Evolutionary conservation across 2,797 vertebrate species (phyloP), one percentile per base, ranked within the genome.

Genomic region (Anomalospiza imberbis): DNA sequence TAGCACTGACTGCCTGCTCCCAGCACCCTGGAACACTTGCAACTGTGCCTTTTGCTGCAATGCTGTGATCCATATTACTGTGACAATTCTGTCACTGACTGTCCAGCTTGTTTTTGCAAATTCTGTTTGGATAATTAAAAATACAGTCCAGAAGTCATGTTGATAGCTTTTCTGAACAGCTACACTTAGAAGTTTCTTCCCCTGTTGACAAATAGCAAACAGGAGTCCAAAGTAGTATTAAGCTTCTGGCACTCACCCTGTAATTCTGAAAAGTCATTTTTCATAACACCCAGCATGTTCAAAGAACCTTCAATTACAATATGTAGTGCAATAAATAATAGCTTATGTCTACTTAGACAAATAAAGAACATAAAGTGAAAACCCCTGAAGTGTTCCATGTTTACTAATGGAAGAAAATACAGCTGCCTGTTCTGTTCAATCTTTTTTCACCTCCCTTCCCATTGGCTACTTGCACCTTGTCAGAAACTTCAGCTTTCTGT

Each of bases 281-380:
- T 84, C 36, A 24, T 70, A 87, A 50, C 26, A 55, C 12, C 26
- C 61, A 81, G 60, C 17, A 19, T 57, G n/a, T 38, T 73, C 45
- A 70, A 45, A 78, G 31, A 61, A 50, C 38, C 48, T 84, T 78
- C 48, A 67, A 25, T 63, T 88, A 19, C 42, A 81, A 50, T 40
- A 32, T 36, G 65, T 26, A 45, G 32, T 31, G 22, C 32, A 88
- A 74, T 63, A 94, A 94, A 86, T 73, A 81, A 71, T 44, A 79
- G 48, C 24, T 86, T 60, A 29, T 86, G 28, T 54, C 66, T 86
- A 40, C 34, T 78, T 73, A 34, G 6, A 72, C 19, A 85, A 91
- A 76, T 54, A 76, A 88, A 89, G 40, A 88, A 70, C 38, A 86
- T 40, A 51, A 88, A 90, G 6, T 63, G 67, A 96, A 91, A 86